phyloP scores from a whole-genome alignment of 1,140 invertebrate species.

The Listronotus bonariensis region DNA sequence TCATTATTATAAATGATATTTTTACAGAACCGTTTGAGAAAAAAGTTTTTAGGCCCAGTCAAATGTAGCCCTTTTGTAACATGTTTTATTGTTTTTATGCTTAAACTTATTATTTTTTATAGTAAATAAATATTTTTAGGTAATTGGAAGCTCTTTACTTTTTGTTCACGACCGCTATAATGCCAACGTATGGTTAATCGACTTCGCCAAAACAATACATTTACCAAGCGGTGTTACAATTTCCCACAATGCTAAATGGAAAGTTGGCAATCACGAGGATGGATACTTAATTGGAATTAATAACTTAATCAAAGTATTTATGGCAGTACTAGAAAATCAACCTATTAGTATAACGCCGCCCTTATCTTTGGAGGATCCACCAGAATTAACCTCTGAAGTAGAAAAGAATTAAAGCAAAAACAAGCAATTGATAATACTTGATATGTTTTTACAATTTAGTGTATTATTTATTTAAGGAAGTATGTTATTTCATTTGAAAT shows the following conservation, averaged over 20 bases:
- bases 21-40: too few species aligned
- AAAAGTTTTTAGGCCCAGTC: too few species aligned
- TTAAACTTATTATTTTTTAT: too few species aligned
- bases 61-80: too few species aligned
- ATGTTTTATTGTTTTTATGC: too few species aligned
- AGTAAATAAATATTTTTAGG: constrained; percentile 57
- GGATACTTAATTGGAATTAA: constrained; percentile 94
- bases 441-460: too few species aligned
- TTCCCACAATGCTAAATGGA: constrained; percentile 84
- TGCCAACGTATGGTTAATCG: constrained; percentile 95
- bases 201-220: constrained; percentile 94
- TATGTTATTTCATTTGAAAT: too few species aligned
- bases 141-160: constrained; percentile 95
- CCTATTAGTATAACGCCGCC: constrained; percentile 49
- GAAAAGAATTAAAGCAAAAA: constrained; percentile 10
- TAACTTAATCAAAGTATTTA: constrained; percentile 89
- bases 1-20: too few species aligned
- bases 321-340: constrained; percentile 59
- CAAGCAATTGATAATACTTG: neutral
- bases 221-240: constrained; percentile 77
- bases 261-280: constrained; percentile 97
- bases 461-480: too few species aligned
- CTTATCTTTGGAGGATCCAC: constrained; percentile 43
- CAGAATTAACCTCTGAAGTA: constrained; percentile 19
- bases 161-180: constrained; percentile 92